phyloP scores from a whole-genome alignment of 2,888 invertebrate species.

The Drosophila paracracens region DNA sequence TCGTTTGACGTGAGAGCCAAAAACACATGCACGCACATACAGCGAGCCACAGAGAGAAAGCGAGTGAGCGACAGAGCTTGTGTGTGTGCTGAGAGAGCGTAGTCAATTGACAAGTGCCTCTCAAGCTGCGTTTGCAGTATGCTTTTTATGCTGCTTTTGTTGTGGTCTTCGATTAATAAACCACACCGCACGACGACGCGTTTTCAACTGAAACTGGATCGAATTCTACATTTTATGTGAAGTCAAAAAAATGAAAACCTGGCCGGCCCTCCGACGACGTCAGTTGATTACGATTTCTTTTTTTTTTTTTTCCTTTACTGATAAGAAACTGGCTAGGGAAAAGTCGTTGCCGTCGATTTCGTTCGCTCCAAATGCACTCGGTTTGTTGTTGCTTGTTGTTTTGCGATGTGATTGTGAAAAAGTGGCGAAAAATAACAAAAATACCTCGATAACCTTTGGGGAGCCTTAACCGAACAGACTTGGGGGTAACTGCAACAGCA shows the following conservation, averaged over 20 bases:
- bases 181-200: constrained; percentile 55
- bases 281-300: constrained; percentile 15
- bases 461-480: constrained; percentile 43
- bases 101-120: not conserved
- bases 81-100: constrained; percentile 8
- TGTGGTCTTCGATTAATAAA: constrained; percentile 42
- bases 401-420: constrained; percentile 20
- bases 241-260: constrained; percentile 18
- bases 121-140: constrained; percentile 24
- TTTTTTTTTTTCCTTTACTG: constrained; percentile 43
- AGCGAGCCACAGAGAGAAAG: constrained; percentile 18
- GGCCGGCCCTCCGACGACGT: constrained; percentile 34
- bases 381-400: constrained; percentile 19
- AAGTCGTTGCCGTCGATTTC: constrained; percentile 17
- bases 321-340: constrained; percentile 51
- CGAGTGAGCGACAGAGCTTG: constrained; percentile 5
- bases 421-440: constrained; percentile 61
- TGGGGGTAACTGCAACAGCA: constrained; percentile 57
- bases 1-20: constrained; percentile 9
- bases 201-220: constrained; percentile 60
- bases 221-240: constrained; percentile 52
- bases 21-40: not conserved
- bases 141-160: constrained; percentile 32
- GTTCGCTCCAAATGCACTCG: constrained; percentile 13
- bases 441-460: constrained; percentile 67